Base-by-base conservation (phyloP, 2,888 invertebrate species). In the Dione juno region DNA sequence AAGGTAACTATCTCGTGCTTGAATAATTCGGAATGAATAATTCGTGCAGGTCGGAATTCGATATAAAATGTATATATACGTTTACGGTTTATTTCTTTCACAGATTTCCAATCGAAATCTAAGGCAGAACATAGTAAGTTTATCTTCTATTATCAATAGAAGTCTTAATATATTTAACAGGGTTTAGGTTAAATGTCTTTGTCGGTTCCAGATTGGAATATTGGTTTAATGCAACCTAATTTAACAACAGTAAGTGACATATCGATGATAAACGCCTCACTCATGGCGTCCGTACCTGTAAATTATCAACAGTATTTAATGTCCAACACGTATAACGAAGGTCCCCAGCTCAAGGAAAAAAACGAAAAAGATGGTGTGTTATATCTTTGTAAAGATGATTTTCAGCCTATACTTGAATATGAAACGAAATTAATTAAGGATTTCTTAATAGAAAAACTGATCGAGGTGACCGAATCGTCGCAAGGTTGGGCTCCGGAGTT, bases 371-470 rank as follows among this genome's bases (percentile, higher is more conserved):
- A 79, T 0, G 79, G 77, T 72, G 82, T 80, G 66, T 78, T 91
- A 37, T 91, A 86, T 72, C 79, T 93, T 58, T 91, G 90, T 77
- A 89, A 88, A 75, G 89, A 89, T 67, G 86, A 91, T 77, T 89
- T 89, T 76, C 84, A 87, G 66, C 80, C 82, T 10, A 88, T 89
- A 75, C 77, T 80, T 3, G 76, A 77, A 0, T 63, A 72, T 8
- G 87, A 93, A 77, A 84, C 85, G 0, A 80, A 82, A 0, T 76
- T 77, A 21, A 73, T 93, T 11, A 88, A 86, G 74, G 77, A 83
- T 14, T 92, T 84, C 70, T 76, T 93, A 6, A 80, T 92, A 11
- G 61, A 82, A 3, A 76, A 88, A 77, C 85, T 92, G 69, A 77
- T 88, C 41, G 76, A 80, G 43, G 83, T 79, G 14, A 84, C 87